Percentiles rank a stretch among this genome's conserved stretches.
These are phyloP conservation scores for Drosophila anomalata DNA, from an alignment of 2,888 invertebrate genomes.

Conservation along the genomic window DNA sequence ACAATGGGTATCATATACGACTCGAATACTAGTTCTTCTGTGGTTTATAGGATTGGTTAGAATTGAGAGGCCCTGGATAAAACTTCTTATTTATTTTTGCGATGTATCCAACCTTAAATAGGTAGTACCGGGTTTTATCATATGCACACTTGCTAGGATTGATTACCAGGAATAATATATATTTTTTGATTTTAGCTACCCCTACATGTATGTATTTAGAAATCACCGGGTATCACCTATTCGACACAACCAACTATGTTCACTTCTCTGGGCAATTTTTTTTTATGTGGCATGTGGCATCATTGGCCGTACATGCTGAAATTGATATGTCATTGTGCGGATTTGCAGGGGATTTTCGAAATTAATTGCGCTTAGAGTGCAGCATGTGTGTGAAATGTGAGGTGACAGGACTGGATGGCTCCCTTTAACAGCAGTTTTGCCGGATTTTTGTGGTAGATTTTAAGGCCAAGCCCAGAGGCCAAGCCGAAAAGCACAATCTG, in stretches of 20 bases:
- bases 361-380: constrained; percentile 49
- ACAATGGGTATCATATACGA: too few species aligned
- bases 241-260: background rate
- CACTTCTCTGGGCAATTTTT: constrained; percentile 6
- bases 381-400: constrained; percentile 11
- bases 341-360: constrained; percentile 46
- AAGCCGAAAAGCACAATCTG: constrained; percentile 3
- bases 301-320: constrained; percentile 34
- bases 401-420: background rate
- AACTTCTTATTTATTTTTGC: too few species aligned
- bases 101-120: too few species aligned
- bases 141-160: too few species aligned
- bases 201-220: background rate
- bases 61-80: too few species aligned
- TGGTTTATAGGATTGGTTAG: too few species aligned
- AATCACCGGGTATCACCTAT: background rate
- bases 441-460: background rate
- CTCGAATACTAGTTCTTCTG: too few species aligned
- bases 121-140: too few species aligned
- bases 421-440: constrained; percentile 1
- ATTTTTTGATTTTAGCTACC: too few species aligned
- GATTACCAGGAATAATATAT: too few species aligned
- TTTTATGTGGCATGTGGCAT: constrained; percentile 19
- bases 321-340: constrained; percentile 49
- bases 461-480: background rate